Evolutionary conservation across 2,113 vertebrate genomes (phyloP).

Genomic region (Conger conger): DNA sequence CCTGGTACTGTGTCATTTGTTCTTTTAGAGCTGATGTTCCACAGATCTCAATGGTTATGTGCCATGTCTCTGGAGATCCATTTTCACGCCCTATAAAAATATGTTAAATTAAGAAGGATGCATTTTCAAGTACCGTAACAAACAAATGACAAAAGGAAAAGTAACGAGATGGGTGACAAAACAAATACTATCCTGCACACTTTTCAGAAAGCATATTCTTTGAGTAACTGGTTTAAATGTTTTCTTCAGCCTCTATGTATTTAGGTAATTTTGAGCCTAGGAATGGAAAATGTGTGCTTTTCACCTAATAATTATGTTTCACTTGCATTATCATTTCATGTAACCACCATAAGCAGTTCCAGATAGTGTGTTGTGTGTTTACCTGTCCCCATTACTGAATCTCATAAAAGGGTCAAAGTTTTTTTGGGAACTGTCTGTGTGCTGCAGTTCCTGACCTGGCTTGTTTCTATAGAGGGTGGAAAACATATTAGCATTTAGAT

Average conservation of each 20-base stretch:
- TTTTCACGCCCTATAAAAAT: neutral
- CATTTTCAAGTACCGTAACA: neutral
- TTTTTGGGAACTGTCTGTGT: neutral
- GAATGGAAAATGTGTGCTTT: neutral
- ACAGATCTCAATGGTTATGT: neutral
- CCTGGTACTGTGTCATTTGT: neutral
- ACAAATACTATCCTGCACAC: too few species aligned
- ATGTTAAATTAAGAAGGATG: neutral
- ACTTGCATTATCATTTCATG: neutral
- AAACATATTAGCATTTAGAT: conserved; percentile 28
- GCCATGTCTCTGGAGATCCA: neutral
- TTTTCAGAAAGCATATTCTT: neutral
- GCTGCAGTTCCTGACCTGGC: conserved; percentile 1
- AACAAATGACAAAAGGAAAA: neutral
- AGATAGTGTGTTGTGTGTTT: neutral
- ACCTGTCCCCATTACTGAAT: neutral
- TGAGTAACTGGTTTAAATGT: neutral
- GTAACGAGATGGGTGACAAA: too few species aligned
- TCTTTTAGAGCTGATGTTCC: neutral
- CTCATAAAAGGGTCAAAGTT: conserved; percentile 7
- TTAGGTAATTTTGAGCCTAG: neutral
- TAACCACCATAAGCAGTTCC: neutral
- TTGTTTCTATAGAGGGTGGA: conserved; percentile 25
- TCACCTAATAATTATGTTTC: neutral
- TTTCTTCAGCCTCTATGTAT: neutral